Evolutionary conservation across 1,140 invertebrate species (phyloP).

Genomic region (Akabosia matsudoensis): DNA sequence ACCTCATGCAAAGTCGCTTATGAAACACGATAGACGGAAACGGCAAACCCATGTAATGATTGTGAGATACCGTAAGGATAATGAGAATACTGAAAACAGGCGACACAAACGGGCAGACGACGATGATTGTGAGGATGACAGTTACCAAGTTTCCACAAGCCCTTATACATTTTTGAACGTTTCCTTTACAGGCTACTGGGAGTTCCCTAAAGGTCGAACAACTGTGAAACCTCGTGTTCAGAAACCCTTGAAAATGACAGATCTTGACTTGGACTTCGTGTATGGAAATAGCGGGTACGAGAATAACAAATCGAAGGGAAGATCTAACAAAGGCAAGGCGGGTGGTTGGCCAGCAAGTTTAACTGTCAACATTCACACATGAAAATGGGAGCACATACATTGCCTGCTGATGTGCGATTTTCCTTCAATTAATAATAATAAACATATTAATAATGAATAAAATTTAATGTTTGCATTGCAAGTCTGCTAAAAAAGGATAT

Average conservation of each 20-base stretch:
- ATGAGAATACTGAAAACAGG: neutral
- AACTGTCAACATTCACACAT: neutral
- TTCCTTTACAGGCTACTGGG: slow-evolving; percentile 5
- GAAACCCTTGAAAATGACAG: neutral
- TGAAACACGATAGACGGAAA: too few relatives aligned
- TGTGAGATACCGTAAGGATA: neutral
- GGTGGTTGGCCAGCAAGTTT: neutral
- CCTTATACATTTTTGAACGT: neutral
- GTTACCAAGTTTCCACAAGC: neutral
- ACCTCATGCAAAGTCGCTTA: too few relatives aligned
- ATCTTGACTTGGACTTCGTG: neutral
- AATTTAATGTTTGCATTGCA: too few relatives aligned
- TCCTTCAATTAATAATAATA: too few relatives aligned
- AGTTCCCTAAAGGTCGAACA: neutral
- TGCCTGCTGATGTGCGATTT: too few relatives aligned
- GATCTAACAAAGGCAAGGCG: neutral
- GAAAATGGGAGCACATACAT: neutral
- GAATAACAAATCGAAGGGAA: neutral
- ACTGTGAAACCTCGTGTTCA: neutral
- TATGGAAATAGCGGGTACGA: neutral
- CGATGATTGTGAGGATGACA: neutral
- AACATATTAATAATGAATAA: too few relatives aligned
- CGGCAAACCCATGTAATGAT: neutral
- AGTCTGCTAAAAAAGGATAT: too few relatives aligned
- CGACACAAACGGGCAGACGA: neutral